phyloP scores from a whole-genome alignment of 2,113 vertebrate species.

The Desmodus rotundus region DNA sequence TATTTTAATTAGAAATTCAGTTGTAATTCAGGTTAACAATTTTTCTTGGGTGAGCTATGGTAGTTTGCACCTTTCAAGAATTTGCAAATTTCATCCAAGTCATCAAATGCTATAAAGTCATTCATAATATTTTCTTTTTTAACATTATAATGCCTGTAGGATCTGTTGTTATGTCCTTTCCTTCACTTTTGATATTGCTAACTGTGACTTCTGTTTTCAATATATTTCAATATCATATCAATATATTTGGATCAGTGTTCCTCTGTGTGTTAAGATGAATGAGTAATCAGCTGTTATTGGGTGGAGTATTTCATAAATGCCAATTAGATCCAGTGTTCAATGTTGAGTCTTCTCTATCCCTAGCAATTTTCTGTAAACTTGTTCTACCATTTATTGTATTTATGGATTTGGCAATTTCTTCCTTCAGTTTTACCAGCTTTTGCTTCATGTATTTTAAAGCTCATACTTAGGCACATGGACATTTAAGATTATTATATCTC shows the following conservation, averaged over 20 bases:
- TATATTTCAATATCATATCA: too few relatives aligned
- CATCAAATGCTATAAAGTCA: background rate
- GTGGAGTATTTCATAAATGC: background rate
- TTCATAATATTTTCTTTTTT: background rate
- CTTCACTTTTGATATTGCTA: background rate
- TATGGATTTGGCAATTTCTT: background rate
- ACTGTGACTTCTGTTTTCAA: background rate
- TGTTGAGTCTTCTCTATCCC: background rate
- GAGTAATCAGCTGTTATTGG: background rate
- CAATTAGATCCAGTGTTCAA: background rate
- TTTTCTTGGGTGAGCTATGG: background rate
- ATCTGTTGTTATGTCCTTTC: background rate
- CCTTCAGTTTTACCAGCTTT: background rate
- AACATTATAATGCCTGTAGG: background rate
- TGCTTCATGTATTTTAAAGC: background rate
- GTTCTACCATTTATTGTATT: background rate
- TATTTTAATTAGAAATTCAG: background rate
- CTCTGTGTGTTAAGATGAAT: background rate
- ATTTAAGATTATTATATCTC: background rate
- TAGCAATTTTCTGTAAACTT: background rate
- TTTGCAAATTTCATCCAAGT: background rate
- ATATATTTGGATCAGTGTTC: background rate
- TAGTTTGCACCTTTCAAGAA: background rate
- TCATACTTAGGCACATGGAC: background rate
- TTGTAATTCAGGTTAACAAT: background rate